A percentile compares a stretch with the other conserved stretches of the same genome.
These are phyloP conservation scores for Prietella phreatophila DNA, from an alignment of 2,113 vertebrate genomes.

Conservation along the genomic window DNA sequence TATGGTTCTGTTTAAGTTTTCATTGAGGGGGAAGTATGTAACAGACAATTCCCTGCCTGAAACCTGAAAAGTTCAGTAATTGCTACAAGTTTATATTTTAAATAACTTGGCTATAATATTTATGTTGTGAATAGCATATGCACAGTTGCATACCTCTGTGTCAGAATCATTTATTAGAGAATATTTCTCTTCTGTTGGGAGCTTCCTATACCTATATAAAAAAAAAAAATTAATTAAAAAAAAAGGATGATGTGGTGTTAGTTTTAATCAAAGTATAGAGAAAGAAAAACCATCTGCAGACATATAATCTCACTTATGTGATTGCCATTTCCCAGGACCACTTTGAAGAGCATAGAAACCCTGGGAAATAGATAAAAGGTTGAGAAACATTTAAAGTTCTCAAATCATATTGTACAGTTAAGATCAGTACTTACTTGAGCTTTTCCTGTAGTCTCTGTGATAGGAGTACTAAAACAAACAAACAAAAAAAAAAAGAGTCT, in stretches of 20 bases:
- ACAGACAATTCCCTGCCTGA: not conserved
- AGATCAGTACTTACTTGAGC: slow-evolving; percentile 9
- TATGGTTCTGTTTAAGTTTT: too few relatives aligned
- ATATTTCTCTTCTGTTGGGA: slow-evolving; percentile 22
- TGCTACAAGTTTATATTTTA: not conserved
- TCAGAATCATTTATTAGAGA: slow-evolving; percentile 33
- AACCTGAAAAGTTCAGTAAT: not conserved
- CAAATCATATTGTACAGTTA: not conserved
- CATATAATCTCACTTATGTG: slow-evolving; percentile 32
- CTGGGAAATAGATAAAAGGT: not conserved
- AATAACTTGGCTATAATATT: not conserved
- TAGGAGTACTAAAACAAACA: not conserved
- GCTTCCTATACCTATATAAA: slow-evolving; percentile 6
- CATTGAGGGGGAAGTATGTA: too few relatives aligned
- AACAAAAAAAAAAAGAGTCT: not conserved
- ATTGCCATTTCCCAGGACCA: slow-evolving; percentile 7
- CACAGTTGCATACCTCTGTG: slow-evolving; percentile 34
- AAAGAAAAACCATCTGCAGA: not conserved
- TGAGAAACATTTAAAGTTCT: not conserved
- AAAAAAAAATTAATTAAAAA: too few relatives aligned
- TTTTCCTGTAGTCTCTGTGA: not conserved
- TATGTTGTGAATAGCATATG: not conserved
- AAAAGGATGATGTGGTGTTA: slow-evolving; percentile 12
- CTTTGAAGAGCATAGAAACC: slow-evolving; percentile 20
- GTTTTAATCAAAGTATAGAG: not conserved